Percentiles rank a stretch among this genome's conserved stretches.
Conservation (phyloP, 2,888 invertebrate genomes). For the Physocephala rufipes region DNA sequence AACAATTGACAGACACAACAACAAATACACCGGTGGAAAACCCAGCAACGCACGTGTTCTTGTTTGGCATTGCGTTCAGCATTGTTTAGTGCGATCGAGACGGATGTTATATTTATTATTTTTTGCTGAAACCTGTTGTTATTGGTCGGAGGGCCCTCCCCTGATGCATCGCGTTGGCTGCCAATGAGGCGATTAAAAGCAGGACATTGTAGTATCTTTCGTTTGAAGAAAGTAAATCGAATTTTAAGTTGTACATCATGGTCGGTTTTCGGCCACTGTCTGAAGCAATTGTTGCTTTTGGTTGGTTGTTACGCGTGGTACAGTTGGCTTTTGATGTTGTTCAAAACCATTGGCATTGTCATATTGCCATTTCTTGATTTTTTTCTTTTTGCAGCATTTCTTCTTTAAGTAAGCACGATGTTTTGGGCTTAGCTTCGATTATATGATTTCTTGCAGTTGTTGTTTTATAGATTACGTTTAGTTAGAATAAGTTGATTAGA, state of each 20-base stretch:
- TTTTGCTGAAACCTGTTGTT: slow-evolving; percentile 35
- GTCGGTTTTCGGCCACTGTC: slow-evolving; percentile 10
- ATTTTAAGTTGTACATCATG: neutral
- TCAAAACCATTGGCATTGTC: slow-evolving; percentile 53
- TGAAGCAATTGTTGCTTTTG: slow-evolving; percentile 31
- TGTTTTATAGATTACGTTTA: slow-evolving; percentile 45
- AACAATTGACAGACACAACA: slow-evolving; percentile 11
- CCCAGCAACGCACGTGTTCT: slow-evolving; percentile 46
- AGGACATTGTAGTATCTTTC: neutral
- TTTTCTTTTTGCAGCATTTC: slow-evolving; percentile 8
- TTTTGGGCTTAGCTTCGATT: slow-evolving; percentile 25
- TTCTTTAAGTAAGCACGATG: slow-evolving; percentile 4
- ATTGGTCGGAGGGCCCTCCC: slow-evolving; percentile 34
- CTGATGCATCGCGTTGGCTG: slow-evolving; percentile 31
- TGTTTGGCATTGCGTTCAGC: slow-evolving; percentile 50
- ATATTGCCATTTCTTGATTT: slow-evolving; percentile 37
- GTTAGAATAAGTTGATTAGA: slow-evolving; percentile 37
- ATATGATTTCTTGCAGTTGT: slow-evolving; percentile 32
- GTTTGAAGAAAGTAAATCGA: slow-evolving; percentile 14
- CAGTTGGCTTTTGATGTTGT: slow-evolving; percentile 35
- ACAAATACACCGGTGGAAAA: slow-evolving; percentile 43
- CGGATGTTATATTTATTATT: slow-evolving; percentile 55
- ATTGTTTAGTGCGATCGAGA: slow-evolving; percentile 61
- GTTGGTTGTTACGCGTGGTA: slow-evolving; percentile 49
- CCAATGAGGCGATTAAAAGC: slow-evolving; percentile 28